Base-by-base conservation (phyloP, 2,113 vertebrate species). In the Himantopus leucocephalus region DNA sequence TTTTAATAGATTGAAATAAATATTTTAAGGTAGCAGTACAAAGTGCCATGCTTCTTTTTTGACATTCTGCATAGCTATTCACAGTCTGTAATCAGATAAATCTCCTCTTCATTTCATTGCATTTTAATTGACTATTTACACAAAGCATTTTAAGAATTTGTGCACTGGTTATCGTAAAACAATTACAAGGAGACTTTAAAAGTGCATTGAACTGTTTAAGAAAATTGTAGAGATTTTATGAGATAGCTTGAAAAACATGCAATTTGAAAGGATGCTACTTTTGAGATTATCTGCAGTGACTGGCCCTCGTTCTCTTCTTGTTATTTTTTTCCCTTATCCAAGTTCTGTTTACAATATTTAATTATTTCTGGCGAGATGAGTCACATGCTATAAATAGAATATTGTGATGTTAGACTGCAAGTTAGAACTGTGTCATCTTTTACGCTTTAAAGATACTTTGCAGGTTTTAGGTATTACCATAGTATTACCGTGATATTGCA, bases 321-420 rank as follows among this genome's bases (percentile, higher is more conserved):
- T 53, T n/a, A 5, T 71, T 83, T 88, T 92, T 77, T 4, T 22
- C 21, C 64, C 78, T 88, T 76, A 90, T 73, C 82, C 26, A 78
- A 71, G 52, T 94, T 96, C 81, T 94, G 83, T 93, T 97, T 97
- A 93, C 89, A 94, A 88, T 94, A 94, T 94, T 91, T 94, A 94
- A 91, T 96, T 95, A 93, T 92, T 94, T 92, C 84, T 95, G 83
- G 60, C 0, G 3, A 88, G 88, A 88, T 95, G 94, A 97, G 94
- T 97, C 91, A 93, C 56, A 59, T 82, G 62, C 50, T 95, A 89
- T 90, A 92, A 95, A 96, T 92, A 94, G 91, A 94, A 94, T 75
- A 89, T 96, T 93, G 93, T 96, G 94, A 95, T 95, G 83, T 93
- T 94, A 84, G 68, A 22, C 70, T 93, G 64, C 77, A 73, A 90